Conservation (phyloP, 2,888 invertebrate species). For the Drosophila paramelanica region DNA sequence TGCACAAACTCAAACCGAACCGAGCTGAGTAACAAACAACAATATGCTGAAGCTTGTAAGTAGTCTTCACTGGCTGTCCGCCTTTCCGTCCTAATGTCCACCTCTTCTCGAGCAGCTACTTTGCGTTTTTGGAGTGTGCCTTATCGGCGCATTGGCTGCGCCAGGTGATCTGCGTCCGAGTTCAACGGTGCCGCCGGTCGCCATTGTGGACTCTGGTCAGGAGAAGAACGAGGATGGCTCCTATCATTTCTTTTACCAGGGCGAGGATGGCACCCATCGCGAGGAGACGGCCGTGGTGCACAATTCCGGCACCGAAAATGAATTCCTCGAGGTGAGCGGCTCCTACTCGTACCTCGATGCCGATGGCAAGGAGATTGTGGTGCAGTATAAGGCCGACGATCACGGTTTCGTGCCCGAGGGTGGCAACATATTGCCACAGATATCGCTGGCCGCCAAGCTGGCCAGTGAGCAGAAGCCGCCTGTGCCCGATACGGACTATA, state of each 20-base stretch:
- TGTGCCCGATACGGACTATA: constrained; percentile 49
- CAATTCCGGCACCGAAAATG: constrained; percentile 76
- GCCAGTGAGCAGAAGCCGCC: constrained; percentile 61
- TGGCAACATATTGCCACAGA: constrained; percentile 76
- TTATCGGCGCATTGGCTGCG: constrained; percentile 56
- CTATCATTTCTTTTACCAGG: constrained; percentile 80
- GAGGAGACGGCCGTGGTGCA: constrained; percentile 80
- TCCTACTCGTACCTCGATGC: constrained; percentile 82
- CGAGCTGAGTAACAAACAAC: constrained; percentile 36
- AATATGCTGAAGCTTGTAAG: constrained; percentile 78
- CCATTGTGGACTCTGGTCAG: constrained; percentile 79
- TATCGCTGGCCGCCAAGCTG: constrained; percentile 76
- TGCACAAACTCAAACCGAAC: constrained; percentile 45
- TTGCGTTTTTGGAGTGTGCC: constrained; percentile 44
- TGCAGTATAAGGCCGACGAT: constrained; percentile 82
- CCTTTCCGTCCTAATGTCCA: background rate
- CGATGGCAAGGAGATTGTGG: constrained; percentile 81
- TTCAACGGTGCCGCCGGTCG: constrained; percentile 51
- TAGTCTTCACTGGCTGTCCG: constrained; percentile 7
- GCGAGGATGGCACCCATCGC: constrained; percentile 81
- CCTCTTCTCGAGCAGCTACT: constrained; percentile 38
- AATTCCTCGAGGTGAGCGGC: constrained; percentile 78
- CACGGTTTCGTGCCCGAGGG: constrained; percentile 84
- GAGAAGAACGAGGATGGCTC: constrained; percentile 82
- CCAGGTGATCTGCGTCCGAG: constrained; percentile 48